Percentiles rank a stretch among this genome's conserved stretches.
Conservation (phyloP, 2,797 vertebrate genomes). For the Tokudaia tokunoshimensis region DNA sequence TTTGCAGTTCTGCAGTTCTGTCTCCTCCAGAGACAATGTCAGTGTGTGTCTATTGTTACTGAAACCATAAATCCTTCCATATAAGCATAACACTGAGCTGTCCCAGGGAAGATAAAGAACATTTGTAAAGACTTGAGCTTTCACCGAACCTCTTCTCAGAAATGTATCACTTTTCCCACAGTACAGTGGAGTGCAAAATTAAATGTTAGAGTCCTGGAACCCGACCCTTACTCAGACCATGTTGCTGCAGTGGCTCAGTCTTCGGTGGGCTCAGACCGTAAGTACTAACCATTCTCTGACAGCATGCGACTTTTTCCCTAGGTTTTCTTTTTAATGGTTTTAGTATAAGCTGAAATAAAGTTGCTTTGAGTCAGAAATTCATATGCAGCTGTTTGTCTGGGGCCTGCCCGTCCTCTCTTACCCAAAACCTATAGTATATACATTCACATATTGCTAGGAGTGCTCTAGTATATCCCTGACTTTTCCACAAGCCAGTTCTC, state of each 20-base stretch:
- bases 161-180: conserved; percentile 80
- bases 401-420: not conserved
- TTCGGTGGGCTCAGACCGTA: conserved; percentile 91
- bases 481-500: not conserved
- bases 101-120: not conserved
- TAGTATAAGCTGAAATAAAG: not conserved
- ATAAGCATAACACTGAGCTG: not conserved
- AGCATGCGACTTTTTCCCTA: not conserved
- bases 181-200: conserved; percentile 97
- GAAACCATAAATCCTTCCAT: not conserved
- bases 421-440: not conserved
- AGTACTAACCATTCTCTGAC: conserved; percentile 87
- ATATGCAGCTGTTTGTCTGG: not conserved
- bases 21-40: conserved; percentile 10
- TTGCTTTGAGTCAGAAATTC: not conserved
- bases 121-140: not conserved
- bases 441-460: not conserved
- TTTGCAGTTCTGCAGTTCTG: not conserved
- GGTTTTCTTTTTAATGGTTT: not conserved
- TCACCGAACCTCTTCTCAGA: conserved; percentile 1
- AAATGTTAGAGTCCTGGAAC: conserved; percentile 90
- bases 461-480: not conserved
- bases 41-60: not conserved
- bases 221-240: conserved; percentile 94
- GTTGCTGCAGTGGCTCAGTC: conserved; percentile 92